Base-by-base conservation (phyloP, 2,797 vertebrate genomes). In the Alauda arvensis region DNA sequence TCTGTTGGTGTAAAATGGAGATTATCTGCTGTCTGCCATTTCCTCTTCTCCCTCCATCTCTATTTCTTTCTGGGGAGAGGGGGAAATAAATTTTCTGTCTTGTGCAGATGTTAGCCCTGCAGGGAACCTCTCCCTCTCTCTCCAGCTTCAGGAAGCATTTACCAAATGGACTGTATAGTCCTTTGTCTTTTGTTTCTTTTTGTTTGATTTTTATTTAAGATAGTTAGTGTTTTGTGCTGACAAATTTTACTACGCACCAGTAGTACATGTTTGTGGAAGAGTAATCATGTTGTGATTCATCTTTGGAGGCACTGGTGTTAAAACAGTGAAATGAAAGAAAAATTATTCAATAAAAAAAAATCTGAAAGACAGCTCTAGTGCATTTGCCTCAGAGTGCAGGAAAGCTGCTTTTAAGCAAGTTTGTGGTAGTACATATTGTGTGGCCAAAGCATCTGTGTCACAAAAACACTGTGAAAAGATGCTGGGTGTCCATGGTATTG, bases 1-100 rank as follows among this genome's bases (percentile, higher is more conserved):
- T 77, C 67, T 81, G 70, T 61, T 6, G 0, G 25, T 65, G 56
- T 83, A 76, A 76, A 91, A 62, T 6, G 65, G 67, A 78, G 37
- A 85, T 93, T 92, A 90, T 91, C 88, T 90, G 34, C 57, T 2
- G 3, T 85, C 70, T 93, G 85, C 90, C 90, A 87, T 93, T 95
- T 94, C 94, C 88, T 94, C 34, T 82, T 76, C 57, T 80, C 51
- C 24, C 28, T 87, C 78, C 40, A 56, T 78, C 39, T 67, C 83
- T 91, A 6, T 72, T 80, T 77, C 52, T 85, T 91, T 92, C 67
- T 87, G 39, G 60, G 29, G 26, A 71, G 18, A 77, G 23, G 9
- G 60, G 34, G 39, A 85, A 72, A 85, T 77, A 87, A 80, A 76
- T 84, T 85, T 37, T 92, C 70, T 59, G 43, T 61, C 48, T 79